Percentiles rank a stretch among this genome's conserved stretches.
Conservation (phyloP, 92 coral and sea anemone species). For the Zoanthus sociatus region DNA sequence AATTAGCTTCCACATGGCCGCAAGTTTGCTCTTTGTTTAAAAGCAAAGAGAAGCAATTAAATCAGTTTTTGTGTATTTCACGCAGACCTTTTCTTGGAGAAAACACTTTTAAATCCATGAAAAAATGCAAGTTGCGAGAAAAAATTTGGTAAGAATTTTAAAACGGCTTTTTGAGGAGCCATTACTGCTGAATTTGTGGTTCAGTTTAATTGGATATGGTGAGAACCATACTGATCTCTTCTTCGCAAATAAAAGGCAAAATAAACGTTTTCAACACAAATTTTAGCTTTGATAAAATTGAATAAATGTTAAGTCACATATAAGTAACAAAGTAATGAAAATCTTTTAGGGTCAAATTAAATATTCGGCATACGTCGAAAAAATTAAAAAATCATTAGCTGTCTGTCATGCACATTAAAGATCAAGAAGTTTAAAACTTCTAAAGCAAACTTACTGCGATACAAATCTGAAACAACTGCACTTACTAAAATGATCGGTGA, state of each 20-base stretch:
- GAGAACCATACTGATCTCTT: not conserved
- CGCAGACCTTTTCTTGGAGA: not conserved
- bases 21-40: conserved; percentile 45
- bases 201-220: not conserved
- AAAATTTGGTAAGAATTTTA: not conserved
- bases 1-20: conserved; percentile 56
- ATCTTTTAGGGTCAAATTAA: not conserved
- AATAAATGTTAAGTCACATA: not conserved
- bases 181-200: not conserved
- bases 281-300: not conserved
- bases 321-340: not conserved
- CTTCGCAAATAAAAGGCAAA: conserved; percentile 1
- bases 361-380: not conserved
- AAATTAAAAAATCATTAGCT: not conserved
- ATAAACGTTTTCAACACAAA: not conserved
- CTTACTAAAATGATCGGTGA: not conserved
- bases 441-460: not conserved
- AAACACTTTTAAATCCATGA: not conserved
- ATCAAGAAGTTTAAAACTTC: not conserved
- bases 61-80: conserved; percentile 3
- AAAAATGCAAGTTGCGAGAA: not conserved
- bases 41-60: conserved; percentile 39
- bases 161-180: not conserved
- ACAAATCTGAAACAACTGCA: not conserved
- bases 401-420: not conserved